These are phyloP conservation scores for Chloromyia formosa DNA, from an alignment of 2,888 invertebrate species.

Conservation along the genomic window DNA sequence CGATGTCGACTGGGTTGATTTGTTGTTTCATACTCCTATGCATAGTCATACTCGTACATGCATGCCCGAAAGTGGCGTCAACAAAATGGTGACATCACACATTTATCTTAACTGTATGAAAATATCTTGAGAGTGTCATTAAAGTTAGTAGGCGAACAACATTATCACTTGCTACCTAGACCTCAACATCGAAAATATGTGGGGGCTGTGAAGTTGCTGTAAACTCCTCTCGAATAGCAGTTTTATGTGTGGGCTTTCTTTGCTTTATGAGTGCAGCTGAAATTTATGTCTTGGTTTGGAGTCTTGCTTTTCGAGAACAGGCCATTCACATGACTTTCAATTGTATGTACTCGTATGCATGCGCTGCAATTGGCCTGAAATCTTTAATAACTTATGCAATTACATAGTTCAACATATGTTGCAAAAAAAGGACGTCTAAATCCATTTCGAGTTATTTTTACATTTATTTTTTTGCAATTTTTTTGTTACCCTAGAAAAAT, in stretches of 20 bases:
- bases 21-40: no score
- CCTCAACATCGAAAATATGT: not conserved
- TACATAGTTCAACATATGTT: constrained; percentile 30
- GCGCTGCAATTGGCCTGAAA: not conserved
- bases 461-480: no score
- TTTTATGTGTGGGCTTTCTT: constrained; percentile 15
- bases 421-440: not conserved
- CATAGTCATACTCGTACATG: no score
- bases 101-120: not conserved
- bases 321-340: constrained; percentile 36
- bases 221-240: not conserved
- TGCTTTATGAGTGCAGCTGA: constrained; percentile 1
- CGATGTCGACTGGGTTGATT: no score
- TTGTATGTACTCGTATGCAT: not conserved
- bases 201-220: constrained; percentile 17
- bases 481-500: no score
- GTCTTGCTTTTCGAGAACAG: constrained; percentile 18
- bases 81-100: constrained; percentile 21
- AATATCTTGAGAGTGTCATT: constrained; percentile 15
- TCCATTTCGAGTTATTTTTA: not conserved
- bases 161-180: constrained; percentile 36
- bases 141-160: constrained; percentile 32
- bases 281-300: not conserved
- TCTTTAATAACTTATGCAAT: constrained; percentile 24
- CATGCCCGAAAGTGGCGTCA: no score